phyloP scores from a whole-genome alignment of 2,113 vertebrate species.

The Microcebus murinus region DNA sequence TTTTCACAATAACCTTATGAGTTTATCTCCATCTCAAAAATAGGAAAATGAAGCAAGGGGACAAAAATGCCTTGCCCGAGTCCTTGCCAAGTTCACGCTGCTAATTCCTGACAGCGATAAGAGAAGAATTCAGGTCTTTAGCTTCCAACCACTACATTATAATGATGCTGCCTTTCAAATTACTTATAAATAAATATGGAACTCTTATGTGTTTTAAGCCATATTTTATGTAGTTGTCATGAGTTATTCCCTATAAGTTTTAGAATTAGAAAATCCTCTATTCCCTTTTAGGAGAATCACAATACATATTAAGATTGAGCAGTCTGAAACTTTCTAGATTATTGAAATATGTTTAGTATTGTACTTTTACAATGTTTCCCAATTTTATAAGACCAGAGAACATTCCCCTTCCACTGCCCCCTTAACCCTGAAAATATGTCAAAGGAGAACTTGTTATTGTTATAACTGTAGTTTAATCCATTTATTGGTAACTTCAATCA shows the following conservation, averaged over 20 bases:
- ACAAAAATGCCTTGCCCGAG: not conserved
- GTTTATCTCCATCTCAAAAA: not conserved
- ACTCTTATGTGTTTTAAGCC: not conserved
- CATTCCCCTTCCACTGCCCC: not conserved
- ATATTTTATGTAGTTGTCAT: not conserved
- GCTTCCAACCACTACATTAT: not conserved
- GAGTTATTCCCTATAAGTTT: not conserved
- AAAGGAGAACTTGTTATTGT: not conserved
- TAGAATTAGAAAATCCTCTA: not conserved
- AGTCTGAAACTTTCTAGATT: not conserved
- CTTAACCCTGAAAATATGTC: not conserved
- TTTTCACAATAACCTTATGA: not conserved
- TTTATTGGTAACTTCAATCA: not conserved
- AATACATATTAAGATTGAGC: not conserved
- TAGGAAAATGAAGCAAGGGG: not conserved
- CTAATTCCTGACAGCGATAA: not conserved
- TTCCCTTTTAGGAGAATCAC: not conserved
- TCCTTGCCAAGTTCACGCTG: not conserved
- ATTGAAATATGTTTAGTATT: not conserved
- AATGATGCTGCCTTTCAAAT: not conserved
- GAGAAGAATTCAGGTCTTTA: not conserved
- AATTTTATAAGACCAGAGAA: not conserved
- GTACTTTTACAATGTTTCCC: not conserved
- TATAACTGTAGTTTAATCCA: not conserved
- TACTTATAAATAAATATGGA: not conserved